Evolutionary conservation across 2,113 vertebrate genomes (phyloP).

Genomic region (Passer domesticus): DNA sequence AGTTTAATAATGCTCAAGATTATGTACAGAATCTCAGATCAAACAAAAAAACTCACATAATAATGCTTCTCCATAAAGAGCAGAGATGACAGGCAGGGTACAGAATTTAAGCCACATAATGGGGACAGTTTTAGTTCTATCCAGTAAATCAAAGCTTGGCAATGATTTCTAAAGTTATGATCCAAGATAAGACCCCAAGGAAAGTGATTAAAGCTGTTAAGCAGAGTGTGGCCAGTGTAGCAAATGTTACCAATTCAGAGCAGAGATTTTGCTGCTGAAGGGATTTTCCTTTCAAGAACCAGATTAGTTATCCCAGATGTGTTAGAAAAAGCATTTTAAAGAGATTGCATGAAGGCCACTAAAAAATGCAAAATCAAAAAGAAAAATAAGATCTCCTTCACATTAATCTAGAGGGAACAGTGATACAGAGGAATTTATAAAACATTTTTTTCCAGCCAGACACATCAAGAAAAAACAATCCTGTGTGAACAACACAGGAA

Average conservation of each 20-base stretch:
- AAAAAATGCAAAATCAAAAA: background rate
- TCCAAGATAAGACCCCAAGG: slow-evolving; percentile 28
- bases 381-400: background rate
- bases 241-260: background rate
- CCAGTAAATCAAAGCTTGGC: slow-evolving; percentile 3
- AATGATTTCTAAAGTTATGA: background rate
- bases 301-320: background rate
- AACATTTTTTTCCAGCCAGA: background rate
- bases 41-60: background rate
- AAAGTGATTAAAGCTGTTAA: slow-evolving; percentile 32
- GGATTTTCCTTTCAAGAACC: slow-evolving; percentile 30
- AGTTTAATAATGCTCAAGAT: background rate
- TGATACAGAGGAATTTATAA: background rate
- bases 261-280: background rate
- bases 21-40: background rate
- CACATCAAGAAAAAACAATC: background rate
- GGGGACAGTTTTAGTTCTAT: background rate
- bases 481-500: background rate
- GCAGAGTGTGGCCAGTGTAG: background rate
- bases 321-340: slow-evolving; percentile 5
- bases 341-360: background rate
- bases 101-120: background rate
- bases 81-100: background rate
- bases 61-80: background rate
- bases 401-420: background rate